Base-by-base conservation (phyloP, 2,888 invertebrate genomes). In the Tipula vernalis region DNA sequence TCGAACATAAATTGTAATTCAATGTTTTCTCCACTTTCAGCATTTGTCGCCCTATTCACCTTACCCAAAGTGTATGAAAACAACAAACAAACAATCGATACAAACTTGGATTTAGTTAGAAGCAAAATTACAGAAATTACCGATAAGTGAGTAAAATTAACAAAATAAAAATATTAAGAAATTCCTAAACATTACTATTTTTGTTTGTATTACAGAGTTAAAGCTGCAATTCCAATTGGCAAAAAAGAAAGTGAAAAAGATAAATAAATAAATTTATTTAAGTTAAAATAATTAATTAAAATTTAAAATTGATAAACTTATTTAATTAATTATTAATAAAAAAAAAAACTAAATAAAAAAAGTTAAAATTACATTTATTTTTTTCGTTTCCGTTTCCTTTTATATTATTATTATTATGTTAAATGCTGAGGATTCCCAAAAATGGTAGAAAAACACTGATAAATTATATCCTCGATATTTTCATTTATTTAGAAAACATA, bases 21-120 rank as follows among this genome's bases (percentile, higher is more conserved):
- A 87, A 86, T 13, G 41, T 86, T 88, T 89, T 87, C 88, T 88
- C 88, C 88, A 88, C 88, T 93, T 93, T 13, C 93, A 98, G 98
- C 95, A 89, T 97, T 98, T 93, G 95, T 98, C 90, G 96, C 96
- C 89, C 93, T 98, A 89, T 99, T 99, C 94, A 96, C 98, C 89
- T 93, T 98, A 93, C 99, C 99, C 88, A 99, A 98, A 93, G 96
- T 98, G 88, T 98, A 98, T 92, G 97, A 98, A 93, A 96, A 96
- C 93, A 98, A 98, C 94, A 97, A 98, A 93, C 94, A 96, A 91
- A 96, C 97, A 92, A 97, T 98, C 90, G 98, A 98, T 93, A 96
- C 96, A 91, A 96, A 98, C 92, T 93, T 98, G 89, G 96, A 96
- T 92, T 93, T 97, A 90, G 97, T 96, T 90, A 95, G 95, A 93